Evolutionary conservation across 2,888 invertebrate genomes (phyloP).

Genomic region (Acleris cristana): DNA sequence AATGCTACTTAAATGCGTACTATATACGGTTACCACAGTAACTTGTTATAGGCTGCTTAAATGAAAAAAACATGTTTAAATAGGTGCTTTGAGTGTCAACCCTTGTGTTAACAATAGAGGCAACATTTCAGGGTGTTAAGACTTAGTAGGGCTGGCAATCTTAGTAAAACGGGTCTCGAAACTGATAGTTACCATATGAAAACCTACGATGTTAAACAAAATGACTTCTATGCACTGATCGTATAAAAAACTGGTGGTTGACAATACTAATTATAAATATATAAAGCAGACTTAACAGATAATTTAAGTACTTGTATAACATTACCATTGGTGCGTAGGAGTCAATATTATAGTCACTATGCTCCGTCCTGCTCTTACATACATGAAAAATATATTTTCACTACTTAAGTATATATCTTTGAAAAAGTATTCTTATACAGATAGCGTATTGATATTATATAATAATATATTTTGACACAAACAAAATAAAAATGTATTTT

Average conservation of each 20-base stretch:
- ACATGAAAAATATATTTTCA: constrained; percentile 50
- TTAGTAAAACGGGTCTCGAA: constrained; percentile 73
- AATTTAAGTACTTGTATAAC: too few species aligned
- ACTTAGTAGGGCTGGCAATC: constrained; percentile 56
- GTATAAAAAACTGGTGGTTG: not conserved
- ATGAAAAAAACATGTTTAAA: constrained; percentile 48
- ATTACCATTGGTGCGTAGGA: constrained; percentile 52
- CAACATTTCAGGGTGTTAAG: constrained; percentile 3
- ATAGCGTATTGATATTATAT: constrained; percentile 12
- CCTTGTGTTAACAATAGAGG: constrained; percentile 42
- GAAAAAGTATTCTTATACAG: constrained; percentile 44
- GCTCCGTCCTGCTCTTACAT: constrained; percentile 67
- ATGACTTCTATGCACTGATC: constrained; percentile 13
- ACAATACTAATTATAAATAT: too few species aligned
- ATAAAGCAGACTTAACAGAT: too few species aligned
- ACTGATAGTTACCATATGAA: constrained; percentile 78
- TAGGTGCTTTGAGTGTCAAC: constrained; percentile 52
- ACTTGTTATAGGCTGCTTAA: constrained; percentile 72
- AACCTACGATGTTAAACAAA: constrained; percentile 67
- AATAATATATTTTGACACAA: constrained; percentile 5
- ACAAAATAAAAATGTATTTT: not conserved
- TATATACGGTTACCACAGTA: constrained; percentile 61
- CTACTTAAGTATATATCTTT: constrained; percentile 44
- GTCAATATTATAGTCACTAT: constrained; percentile 48
- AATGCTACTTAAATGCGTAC: constrained; percentile 64